Conservation (phyloP, 2,797 vertebrate species). For the Notoglanidium macrostoma region DNA sequence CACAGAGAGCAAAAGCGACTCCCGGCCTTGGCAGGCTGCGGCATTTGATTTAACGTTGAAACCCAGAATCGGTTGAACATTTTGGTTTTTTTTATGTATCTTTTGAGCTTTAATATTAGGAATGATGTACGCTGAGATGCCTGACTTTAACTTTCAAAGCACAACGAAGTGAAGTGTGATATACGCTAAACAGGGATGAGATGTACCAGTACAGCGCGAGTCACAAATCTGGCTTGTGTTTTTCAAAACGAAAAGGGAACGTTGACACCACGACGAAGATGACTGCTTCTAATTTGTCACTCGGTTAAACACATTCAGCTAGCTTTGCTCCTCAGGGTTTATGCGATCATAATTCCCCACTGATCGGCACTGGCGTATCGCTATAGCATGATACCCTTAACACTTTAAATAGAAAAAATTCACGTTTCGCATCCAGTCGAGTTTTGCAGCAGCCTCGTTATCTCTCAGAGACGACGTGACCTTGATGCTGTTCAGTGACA, state of each 20-base stretch:
- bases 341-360: slow-evolving; percentile 17
- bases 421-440: not conserved
- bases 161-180: not conserved
- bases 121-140: too few species aligned
- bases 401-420: not conserved
- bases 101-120: not conserved
- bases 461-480: slow-evolving; percentile 5
- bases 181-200: not conserved
- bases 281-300: slow-evolving; percentile 20
- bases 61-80: too few species aligned
- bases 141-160: not conserved
- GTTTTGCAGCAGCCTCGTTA: slow-evolving; percentile 27
- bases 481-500: slow-evolving; percentile 27
- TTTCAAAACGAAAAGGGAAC: not conserved
- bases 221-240: not conserved
- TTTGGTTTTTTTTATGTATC: too few species aligned
- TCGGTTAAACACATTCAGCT: slow-evolving; percentile 28
- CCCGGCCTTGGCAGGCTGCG: not conserved
- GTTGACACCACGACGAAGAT: not conserved
- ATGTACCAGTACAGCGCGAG: not conserved
- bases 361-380: not conserved
- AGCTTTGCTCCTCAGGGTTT: slow-evolving; percentile 1
- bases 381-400: not conserved
- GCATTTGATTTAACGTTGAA: too few species aligned
- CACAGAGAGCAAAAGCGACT: not conserved